A percentile compares a stretch with the other conserved stretches of the same genome.
Evolutionary conservation across 2,888 invertebrate species (phyloP).

Genomic region (Scaptomyza reducta): DNA sequence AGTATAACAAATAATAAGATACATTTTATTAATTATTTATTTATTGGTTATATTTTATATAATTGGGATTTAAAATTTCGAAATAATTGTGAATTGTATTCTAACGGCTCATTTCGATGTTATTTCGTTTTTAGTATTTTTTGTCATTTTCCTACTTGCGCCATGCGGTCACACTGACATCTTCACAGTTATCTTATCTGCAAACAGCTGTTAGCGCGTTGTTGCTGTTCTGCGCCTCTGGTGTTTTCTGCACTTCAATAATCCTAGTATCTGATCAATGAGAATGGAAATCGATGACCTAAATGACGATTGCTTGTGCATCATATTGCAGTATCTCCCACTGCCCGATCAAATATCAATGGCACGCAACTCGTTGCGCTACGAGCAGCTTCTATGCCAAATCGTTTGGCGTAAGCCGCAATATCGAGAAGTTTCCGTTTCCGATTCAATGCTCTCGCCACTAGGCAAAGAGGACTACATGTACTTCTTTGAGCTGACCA

Average conservation of each 20-base stretch:
- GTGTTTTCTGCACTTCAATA: conserved; percentile 1
- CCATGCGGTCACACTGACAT: background rate
- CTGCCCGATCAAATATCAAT: conserved; percentile 61
- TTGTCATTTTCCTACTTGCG: background rate
- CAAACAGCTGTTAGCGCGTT: background rate
- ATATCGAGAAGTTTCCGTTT: conserved; percentile 62
- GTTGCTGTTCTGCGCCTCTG: background rate
- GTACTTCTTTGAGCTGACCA: conserved; percentile 62
- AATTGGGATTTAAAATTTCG: no score
- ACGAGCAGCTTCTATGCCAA: conserved; percentile 48
- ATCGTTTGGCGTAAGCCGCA: conserved; percentile 62
- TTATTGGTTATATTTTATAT: no score
- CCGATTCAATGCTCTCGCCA: conserved; percentile 53
- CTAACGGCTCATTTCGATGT: background rate
- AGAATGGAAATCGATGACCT: conserved; percentile 57
- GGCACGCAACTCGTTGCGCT: conserved; percentile 58
- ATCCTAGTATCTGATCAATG: conserved; percentile 21
- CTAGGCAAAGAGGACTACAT: conserved; percentile 62
- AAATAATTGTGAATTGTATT: no score
- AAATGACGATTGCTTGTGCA: conserved; percentile 64
- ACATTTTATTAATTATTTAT: no score
- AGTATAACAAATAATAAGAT: no score
- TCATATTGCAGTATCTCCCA: conserved; percentile 58
- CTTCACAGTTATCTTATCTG: background rate
- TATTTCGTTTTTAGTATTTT: background rate